These are phyloP conservation scores for Myiozetetes cayanensis DNA, from an alignment of 2,113 vertebrate species.

Conservation along the genomic window DNA sequence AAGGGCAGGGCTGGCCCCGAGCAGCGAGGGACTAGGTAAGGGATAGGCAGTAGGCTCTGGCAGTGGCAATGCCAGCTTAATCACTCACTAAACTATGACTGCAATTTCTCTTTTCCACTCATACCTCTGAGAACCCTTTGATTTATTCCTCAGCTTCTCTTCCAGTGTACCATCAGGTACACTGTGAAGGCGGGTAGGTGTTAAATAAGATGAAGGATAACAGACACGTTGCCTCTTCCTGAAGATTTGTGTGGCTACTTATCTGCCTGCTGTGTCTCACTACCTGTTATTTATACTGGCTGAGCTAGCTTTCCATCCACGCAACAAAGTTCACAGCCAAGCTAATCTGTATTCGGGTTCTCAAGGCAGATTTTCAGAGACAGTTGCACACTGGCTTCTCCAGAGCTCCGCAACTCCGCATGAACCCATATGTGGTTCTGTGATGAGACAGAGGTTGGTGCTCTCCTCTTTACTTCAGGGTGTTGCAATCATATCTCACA, in stretches of 20 bases:
- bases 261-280: conserved; percentile 33
- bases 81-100: not conserved
- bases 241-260: not conserved
- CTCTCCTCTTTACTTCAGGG: not conserved
- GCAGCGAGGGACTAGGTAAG: not conserved
- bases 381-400: not conserved
- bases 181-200: not conserved
- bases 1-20: not conserved
- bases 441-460: not conserved
- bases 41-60: not conserved
- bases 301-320: not conserved
- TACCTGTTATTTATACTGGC: conserved; percentile 14
- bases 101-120: not conserved
- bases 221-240: not conserved
- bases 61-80: not conserved
- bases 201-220: not conserved
- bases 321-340: conserved; percentile 13
- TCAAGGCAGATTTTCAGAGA: conserved; percentile 5
- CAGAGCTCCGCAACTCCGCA: not conserved
- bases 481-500: not conserved
- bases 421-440: not conserved
- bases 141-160: not conserved
- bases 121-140: not conserved
- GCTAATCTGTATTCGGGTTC: conserved; percentile 3
- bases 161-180: not conserved